phyloP scores from a whole-genome alignment of 2,113 vertebrate species.

The Myiopsitta monachus region DNA sequence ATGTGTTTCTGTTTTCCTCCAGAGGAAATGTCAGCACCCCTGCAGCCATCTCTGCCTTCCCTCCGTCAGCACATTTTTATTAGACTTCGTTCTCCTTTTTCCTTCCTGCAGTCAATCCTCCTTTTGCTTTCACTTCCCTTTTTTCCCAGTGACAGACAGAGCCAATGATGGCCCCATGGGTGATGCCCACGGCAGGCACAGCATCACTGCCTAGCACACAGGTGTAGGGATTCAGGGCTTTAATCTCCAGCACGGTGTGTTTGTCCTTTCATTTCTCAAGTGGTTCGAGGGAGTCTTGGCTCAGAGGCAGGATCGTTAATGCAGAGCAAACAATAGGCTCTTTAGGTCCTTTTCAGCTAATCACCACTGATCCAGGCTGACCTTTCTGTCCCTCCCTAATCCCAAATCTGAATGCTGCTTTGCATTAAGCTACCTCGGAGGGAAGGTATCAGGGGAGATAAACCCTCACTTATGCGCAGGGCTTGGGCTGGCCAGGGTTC shows the following conservation, averaged over 20 bases:
- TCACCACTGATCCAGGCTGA: conserved; percentile 40
- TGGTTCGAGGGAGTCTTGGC: conserved; percentile 1
- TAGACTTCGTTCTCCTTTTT: not conserved
- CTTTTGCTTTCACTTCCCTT: not conserved
- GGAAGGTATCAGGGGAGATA: not conserved
- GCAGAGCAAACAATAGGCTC: conserved; percentile 38
- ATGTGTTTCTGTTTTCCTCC: not conserved
- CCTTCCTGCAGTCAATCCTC: too few relatives aligned
- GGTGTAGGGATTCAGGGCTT: not conserved
- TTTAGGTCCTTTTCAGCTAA: conserved; percentile 42
- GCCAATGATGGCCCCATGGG: fast-evolving
- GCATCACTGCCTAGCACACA: not conserved
- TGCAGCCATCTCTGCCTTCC: not conserved
- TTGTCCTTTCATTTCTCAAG: conserved; percentile 39
- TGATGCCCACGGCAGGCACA: fast-evolving
- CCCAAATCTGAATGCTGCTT: not conserved
- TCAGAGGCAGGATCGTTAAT: not conserved
- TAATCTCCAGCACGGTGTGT: not conserved
- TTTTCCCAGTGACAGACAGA: not conserved
- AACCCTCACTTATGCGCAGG: not conserved
- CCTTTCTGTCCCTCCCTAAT: conserved; percentile 42
- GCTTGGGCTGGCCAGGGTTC: not conserved
- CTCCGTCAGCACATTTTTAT: fast-evolving
- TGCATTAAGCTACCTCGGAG: not conserved
- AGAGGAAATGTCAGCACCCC: not conserved